Conservation (phyloP, 2,113 vertebrate genomes). For the Calcarius ornatus region DNA sequence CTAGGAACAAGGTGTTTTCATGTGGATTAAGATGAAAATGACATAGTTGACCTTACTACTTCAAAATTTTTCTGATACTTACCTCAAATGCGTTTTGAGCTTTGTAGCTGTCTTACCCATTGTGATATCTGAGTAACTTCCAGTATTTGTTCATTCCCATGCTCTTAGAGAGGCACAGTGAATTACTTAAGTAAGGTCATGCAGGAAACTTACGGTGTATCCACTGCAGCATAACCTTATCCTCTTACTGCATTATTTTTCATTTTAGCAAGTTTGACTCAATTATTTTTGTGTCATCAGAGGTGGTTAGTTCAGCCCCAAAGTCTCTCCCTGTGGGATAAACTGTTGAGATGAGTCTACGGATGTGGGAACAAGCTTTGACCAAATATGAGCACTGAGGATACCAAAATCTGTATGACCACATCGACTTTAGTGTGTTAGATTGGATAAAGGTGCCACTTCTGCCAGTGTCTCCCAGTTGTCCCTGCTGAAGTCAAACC, state of each 20-base stretch:
- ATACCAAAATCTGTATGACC: neutral
- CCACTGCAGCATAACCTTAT: neutral
- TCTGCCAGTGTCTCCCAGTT: neutral
- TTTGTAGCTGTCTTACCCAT: neutral
- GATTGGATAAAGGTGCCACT: neutral
- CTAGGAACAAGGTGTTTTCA: neutral
- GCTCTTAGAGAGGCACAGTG: neutral
- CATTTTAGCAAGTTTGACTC: neutral
- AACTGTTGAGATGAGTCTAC: neutral
- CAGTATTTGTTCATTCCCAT: neutral
- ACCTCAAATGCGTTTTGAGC: neutral
- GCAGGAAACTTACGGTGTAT: neutral
- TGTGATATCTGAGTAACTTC: neutral
- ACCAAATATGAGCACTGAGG: neutral
- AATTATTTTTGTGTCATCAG: neutral
- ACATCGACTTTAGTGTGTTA: rapidly evolving
- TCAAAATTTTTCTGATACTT: neutral
- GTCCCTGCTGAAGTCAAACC: neutral
- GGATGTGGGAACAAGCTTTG: neutral
- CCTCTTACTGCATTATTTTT: neutral
- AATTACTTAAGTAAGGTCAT: neutral
- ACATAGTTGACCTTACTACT: neutral
- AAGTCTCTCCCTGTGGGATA: neutral
- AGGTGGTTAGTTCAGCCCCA: neutral
- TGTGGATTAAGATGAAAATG: neutral